phyloP scores from a whole-genome alignment of 2,888 invertebrate species.

The Tipula helvola region DNA sequence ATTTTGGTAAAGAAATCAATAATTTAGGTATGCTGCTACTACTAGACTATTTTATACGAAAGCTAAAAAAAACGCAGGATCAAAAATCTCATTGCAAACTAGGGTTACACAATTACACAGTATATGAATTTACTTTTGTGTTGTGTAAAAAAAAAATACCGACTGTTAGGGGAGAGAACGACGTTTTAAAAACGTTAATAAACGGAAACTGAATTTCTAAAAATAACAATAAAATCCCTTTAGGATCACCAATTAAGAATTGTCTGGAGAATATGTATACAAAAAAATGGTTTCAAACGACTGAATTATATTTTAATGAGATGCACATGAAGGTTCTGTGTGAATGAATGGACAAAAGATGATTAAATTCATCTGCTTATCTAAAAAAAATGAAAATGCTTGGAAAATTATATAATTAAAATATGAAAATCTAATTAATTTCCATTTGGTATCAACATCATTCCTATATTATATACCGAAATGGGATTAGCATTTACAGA shows the following conservation, averaged over 20 bases:
- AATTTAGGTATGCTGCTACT: background rate
- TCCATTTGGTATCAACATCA: background rate
- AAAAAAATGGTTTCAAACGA: background rate
- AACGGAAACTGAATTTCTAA: background rate
- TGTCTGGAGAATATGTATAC: background rate
- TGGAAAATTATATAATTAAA: background rate
- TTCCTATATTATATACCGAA: background rate
- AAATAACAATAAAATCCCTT: constrained; percentile 4
- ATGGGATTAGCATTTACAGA: background rate
- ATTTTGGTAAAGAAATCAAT: background rate
- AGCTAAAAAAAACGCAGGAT: background rate
- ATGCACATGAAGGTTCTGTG: background rate
- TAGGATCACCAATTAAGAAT: background rate
- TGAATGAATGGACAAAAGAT: background rate
- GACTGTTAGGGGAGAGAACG: background rate
- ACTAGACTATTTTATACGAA: background rate
- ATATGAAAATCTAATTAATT: background rate
- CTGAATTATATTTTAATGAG: background rate
- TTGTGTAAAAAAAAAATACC: background rate
- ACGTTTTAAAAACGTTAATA: background rate
- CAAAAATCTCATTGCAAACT: background rate
- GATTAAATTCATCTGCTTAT: background rate
- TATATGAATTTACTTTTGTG: background rate
- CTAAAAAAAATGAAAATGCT: background rate
- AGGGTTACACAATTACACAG: background rate